These are phyloP conservation scores for Corynorhinus townsendii DNA, from an alignment of 2,113 vertebrate genomes.

Conservation along the genomic window DNA sequence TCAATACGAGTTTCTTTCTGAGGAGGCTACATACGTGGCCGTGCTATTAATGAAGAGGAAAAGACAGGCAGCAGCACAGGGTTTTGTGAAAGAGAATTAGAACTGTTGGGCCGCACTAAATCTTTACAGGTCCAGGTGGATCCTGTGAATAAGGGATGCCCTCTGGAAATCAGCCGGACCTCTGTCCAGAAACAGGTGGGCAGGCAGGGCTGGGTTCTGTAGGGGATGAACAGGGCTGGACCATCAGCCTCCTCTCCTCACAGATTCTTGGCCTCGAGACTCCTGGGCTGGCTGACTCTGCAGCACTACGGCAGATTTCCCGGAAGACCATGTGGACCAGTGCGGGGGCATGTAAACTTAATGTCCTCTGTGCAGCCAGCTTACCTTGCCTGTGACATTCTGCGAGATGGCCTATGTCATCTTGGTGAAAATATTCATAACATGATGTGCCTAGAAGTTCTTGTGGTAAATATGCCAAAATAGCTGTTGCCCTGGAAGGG, in stretches of 20 bases:
- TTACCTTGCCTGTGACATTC: conserved; percentile 98
- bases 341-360: not conserved
- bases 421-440: conserved; percentile 99
- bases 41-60: not conserved
- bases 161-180: not conserved
- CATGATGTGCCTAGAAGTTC: conserved; percentile 98
- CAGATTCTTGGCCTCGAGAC: not conserved
- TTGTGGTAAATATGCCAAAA: conserved; percentile 97
- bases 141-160: not conserved
- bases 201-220: not conserved
- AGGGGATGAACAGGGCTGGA: too few species aligned
- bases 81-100: not conserved
- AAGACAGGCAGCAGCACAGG: not conserved
- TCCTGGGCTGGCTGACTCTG: not conserved
- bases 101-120: not conserved
- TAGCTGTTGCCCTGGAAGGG: conserved; percentile 92
- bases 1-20: not conserved
- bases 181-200: not conserved
- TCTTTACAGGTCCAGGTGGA: not conserved
- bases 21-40: not conserved
- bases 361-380: not conserved
- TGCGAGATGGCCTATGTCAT: conserved; percentile 95
- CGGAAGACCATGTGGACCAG: not conserved
- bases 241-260: not conserved
- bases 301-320: not conserved